Evolutionary conservation across 53 echinoderm and acorn worm genomes (phyloP).

Genomic region (Holothuria leucospilota): DNA sequence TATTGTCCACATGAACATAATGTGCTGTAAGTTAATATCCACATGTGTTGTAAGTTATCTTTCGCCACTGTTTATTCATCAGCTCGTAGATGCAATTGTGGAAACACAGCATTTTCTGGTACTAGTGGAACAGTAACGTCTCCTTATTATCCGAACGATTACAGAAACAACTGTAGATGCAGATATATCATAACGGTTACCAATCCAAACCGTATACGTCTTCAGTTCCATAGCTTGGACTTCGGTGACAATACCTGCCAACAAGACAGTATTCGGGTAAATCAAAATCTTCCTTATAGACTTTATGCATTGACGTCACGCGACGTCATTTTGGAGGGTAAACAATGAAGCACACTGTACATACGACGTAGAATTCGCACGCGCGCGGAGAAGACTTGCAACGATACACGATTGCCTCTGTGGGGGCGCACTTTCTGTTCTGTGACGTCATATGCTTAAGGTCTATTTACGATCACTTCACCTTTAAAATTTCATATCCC

Average conservation of each 20-base stretch:
- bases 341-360: too few relatives aligned
- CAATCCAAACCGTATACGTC: neutral
- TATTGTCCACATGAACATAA: too few relatives aligned
- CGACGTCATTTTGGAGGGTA: too few relatives aligned
- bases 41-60: too few relatives aligned
- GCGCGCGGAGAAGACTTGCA: too few relatives aligned
- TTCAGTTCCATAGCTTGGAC: neutral
- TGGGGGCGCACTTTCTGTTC: too few relatives aligned
- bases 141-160: conserved; percentile 5
- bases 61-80: too few relatives aligned
- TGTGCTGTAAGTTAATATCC: too few relatives aligned
- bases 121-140: neutral
- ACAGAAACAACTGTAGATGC: neutral
- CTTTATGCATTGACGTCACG: too few relatives aligned
- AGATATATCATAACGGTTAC: neutral
- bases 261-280: conserved; percentile 13
- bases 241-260: neutral
- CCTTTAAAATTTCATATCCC: too few relatives aligned
- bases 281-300: neutral
- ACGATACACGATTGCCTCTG: too few relatives aligned
- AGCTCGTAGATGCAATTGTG: neutral
- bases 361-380: too few relatives aligned
- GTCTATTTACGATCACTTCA: neutral
- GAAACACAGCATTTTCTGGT: neutral
- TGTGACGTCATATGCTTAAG: neutral